Evolutionary conservation across 2,888 invertebrate species (phyloP).

Genomic region (Eulithis prunata): DNA sequence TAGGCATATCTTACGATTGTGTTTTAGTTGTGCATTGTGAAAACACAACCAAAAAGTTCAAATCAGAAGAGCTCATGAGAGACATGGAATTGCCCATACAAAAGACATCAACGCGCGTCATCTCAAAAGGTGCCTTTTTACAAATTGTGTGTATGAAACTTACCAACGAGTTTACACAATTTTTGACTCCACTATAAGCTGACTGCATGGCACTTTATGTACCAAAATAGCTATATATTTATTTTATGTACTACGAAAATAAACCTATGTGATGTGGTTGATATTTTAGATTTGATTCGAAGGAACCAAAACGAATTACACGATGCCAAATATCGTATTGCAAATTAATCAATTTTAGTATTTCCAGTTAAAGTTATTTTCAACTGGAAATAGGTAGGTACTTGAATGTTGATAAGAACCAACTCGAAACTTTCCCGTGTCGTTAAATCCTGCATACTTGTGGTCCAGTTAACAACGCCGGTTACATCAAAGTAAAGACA

Average conservation of each 20-base stretch:
- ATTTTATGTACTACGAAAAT: no score
- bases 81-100: conserved; percentile 27
- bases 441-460: not conserved
- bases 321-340: no score
- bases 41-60: not conserved
- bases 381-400: not conserved
- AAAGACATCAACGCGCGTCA: conserved; percentile 60
- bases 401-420: not conserved
- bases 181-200: not conserved
- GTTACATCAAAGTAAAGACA: conserved; percentile 8
- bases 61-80: not conserved
- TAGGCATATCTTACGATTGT: no score
- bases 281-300: no score
- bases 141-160: not conserved
- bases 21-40: not conserved
- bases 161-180: not conserved
- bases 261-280: no score
- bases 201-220: no score
- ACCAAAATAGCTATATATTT: no score
- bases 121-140: not conserved
- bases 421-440: not conserved
- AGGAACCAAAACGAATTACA: no score
- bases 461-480: not conserved
- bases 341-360: no score
- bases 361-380: no score